Conservation (phyloP, 2,113 vertebrate genomes). For the Puffinus mauretanicus region DNA sequence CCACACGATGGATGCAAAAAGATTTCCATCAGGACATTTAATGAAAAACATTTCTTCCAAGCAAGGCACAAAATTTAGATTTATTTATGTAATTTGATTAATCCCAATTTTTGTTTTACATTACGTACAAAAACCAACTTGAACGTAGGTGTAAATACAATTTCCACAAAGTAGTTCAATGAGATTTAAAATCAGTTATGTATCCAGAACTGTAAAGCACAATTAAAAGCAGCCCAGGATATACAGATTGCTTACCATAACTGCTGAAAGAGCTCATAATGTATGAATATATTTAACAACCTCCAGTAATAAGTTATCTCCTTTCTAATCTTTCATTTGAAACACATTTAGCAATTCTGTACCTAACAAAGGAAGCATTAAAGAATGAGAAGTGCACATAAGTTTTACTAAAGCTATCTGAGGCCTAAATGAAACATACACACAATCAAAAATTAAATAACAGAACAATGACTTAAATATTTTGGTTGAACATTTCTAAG, state of each 20-base stretch:
- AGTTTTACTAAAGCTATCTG: slow-evolving; percentile 2
- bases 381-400: slow-evolving; percentile 27
- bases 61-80: slow-evolving; percentile 82
- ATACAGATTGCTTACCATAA: slow-evolving; percentile 41
- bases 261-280: slow-evolving; percentile 13
- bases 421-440: slow-evolving; percentile 29
- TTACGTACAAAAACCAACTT: slow-evolving; percentile 67
- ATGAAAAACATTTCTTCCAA: slow-evolving; percentile 66
- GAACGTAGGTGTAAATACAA: slow-evolving; percentile 55
- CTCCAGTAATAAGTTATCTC: slow-evolving; percentile 50
- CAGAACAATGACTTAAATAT: not conserved
- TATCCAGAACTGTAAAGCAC: slow-evolving; percentile 46
- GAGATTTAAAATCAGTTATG: slow-evolving; percentile 51
- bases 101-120: slow-evolving; percentile 67
- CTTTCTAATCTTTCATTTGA: slow-evolving; percentile 32
- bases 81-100: slow-evolving; percentile 67
- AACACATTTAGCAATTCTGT: slow-evolving; percentile 12
- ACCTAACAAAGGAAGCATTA: slow-evolving; percentile 48
- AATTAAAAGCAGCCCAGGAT: slow-evolving; percentile 43
- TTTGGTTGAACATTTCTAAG: not conserved
- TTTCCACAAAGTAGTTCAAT: slow-evolving; percentile 40
- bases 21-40: slow-evolving; percentile 53
- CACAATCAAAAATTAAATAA: slow-evolving; percentile 41
- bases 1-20: slow-evolving; percentile 44
- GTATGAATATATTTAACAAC: slow-evolving; percentile 27